Conservation (phyloP, 2,888 invertebrate genomes). For the Petrolisthes manimaculis region DNA sequence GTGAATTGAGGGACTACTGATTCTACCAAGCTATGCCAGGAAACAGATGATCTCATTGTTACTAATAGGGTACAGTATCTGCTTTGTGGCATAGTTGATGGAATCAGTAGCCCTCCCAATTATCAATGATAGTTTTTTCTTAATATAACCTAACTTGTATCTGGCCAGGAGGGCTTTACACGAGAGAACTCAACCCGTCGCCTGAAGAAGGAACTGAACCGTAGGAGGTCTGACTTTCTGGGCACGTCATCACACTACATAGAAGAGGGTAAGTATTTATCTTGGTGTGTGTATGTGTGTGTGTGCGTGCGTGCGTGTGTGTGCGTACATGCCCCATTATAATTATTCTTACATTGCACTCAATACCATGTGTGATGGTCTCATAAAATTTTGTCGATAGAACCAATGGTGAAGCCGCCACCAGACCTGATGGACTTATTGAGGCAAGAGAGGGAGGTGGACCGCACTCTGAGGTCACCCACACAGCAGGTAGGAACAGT, state of each 20-base stretch:
- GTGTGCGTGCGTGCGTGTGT: background rate
- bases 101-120: too few species aligned
- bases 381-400: slow-evolving; percentile 3
- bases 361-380: too few species aligned
- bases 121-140: too few species aligned
- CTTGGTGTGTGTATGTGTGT: background rate
- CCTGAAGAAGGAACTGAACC: slow-evolving; percentile 79
- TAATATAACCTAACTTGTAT: background rate
- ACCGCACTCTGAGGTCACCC: slow-evolving; percentile 71
- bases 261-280: slow-evolving; percentile 64
- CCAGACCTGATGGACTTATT: slow-evolving; percentile 85
- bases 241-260: slow-evolving; percentile 78
- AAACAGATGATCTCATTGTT: too few species aligned
- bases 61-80: too few species aligned
- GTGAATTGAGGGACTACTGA: too few species aligned
- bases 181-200: slow-evolving; percentile 57
- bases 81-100: too few species aligned
- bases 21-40: too few species aligned
- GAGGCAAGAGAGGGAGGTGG: slow-evolving; percentile 82
- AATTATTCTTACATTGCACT: too few species aligned
- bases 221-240: slow-evolving; percentile 86
- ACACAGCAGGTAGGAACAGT: slow-evolving; percentile 28
- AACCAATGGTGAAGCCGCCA: slow-evolving; percentile 78
- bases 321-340: too few species aligned
- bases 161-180: slow-evolving; percentile 43